phyloP scores from a whole-genome alignment of 2,888 invertebrate genomes.

The Teleiodes luculella region DNA sequence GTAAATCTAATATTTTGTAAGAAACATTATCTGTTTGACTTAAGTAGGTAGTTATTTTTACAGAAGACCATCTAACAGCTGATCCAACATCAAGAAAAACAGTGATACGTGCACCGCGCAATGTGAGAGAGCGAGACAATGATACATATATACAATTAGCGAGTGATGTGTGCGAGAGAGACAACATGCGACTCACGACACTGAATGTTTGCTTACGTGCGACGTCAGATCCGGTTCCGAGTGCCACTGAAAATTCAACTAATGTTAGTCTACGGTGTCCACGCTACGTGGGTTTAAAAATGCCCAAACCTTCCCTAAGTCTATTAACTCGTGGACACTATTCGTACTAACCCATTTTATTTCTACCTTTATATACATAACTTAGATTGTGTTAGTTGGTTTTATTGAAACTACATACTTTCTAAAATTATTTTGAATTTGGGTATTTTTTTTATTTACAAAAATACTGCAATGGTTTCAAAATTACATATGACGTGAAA shows the following conservation, averaged over 20 bases:
- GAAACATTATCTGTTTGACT: too few relatives aligned
- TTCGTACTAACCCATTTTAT: conserved; percentile 4
- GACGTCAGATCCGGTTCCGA: conserved; percentile 72
- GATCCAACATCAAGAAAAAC: conserved; percentile 27
- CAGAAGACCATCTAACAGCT: neutral
- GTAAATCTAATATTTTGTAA: too few relatives aligned
- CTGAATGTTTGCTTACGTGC: conserved; percentile 71
- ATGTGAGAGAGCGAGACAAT: conserved; percentile 43
- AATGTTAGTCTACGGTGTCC: conserved; percentile 69
- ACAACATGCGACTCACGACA: conserved; percentile 73
- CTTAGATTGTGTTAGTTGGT: neutral
- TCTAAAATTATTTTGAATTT: neutral
- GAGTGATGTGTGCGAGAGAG: conserved; percentile 55
- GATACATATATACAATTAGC: conserved; percentile 37
- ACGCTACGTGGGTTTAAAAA: conserved; percentile 5
- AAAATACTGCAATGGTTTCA: neutral
- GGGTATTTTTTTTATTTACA: neutral
- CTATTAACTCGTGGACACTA: conserved; percentile 2
- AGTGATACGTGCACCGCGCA: conserved; percentile 19
- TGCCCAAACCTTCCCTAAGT: conserved; percentile 2
- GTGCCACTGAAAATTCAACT: conserved; percentile 74
- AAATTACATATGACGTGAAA: neutral
- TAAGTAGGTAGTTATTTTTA: neutral
- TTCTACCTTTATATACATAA: conserved; percentile 10
- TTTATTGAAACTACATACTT: too few relatives aligned